These are phyloP conservation scores for Phaedon cochleariae DNA, from an alignment of 2,888 invertebrate genomes.

Conservation along the genomic window DNA sequence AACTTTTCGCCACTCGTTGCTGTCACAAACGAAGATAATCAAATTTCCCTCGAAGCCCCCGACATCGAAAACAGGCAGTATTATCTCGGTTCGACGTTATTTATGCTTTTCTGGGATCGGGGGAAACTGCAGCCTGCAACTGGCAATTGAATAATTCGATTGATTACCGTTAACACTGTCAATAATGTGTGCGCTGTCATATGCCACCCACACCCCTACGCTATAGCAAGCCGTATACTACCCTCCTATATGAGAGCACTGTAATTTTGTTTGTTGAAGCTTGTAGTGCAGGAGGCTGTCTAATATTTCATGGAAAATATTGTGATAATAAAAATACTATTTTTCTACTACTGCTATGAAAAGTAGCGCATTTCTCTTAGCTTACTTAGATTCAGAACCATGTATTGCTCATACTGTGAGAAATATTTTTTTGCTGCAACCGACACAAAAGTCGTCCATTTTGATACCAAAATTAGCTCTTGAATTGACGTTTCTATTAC, in stretches of 20 bases:
- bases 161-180: slow-evolving; percentile 17
- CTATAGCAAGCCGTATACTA: background rate
- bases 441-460: no score
- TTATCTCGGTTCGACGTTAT: background rate
- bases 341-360: no score
- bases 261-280: background rate
- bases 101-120: slow-evolving; percentile 9
- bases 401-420: no score
- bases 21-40: slow-evolving; percentile 1
- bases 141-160: slow-evolving; percentile 19
- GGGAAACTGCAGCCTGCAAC: slow-evolving; percentile 9
- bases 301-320: no score
- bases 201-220: background rate
- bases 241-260: background rate
- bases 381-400: no score
- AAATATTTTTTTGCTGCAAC: no score
- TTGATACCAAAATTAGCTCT: no score
- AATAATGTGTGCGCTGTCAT: slow-evolving; percentile 11
- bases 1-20: background rate
- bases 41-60: background rate
- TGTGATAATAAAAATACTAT: no score
- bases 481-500: no score
- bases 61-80: slow-evolving; percentile 1
- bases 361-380: no score
- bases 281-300: background rate